phyloP scores from a whole-genome alignment of 2,888 invertebrate species.

The Ceraclea dissimilis region DNA sequence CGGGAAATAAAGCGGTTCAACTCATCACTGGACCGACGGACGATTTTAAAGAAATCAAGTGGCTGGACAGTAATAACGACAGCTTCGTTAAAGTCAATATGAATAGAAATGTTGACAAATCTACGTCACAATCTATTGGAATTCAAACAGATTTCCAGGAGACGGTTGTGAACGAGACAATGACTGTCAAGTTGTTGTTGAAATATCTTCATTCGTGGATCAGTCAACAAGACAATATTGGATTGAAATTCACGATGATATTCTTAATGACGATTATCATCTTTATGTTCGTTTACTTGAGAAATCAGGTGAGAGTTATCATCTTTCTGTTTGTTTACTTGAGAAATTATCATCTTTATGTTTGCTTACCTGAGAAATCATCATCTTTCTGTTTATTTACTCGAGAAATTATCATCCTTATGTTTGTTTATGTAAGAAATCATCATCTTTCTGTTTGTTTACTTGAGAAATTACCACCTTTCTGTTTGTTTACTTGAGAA shows the following conservation, averaged over 20 bases:
- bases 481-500: too few relatives aligned
- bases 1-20: constrained; percentile 25
- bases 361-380: too few relatives aligned
- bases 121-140: constrained; percentile 38
- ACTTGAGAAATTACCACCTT: too few relatives aligned
- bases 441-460: too few relatives aligned
- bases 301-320: constrained; percentile 56
- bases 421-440: too few relatives aligned
- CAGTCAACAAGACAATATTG: constrained; percentile 69
- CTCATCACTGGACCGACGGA: constrained; percentile 24
- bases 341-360: too few relatives aligned
- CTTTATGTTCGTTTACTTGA: constrained; percentile 68
- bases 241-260: constrained; percentile 60
- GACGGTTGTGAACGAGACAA: constrained; percentile 36
- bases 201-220: constrained; percentile 53
- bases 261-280: constrained; percentile 61
- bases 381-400: too few relatives aligned
- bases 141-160: constrained; percentile 51
- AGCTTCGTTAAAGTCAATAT: constrained; percentile 34
- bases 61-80: constrained; percentile 30
- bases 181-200: constrained; percentile 37
- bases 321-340: too few relatives aligned
- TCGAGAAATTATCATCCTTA: too few relatives aligned
- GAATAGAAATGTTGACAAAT: constrained; percentile 38
- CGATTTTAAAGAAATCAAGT: constrained; percentile 20